These are phyloP conservation scores for Bothrops jararaca DNA, from an alignment of 2,113 vertebrate genomes.

Conservation along the genomic window DNA sequence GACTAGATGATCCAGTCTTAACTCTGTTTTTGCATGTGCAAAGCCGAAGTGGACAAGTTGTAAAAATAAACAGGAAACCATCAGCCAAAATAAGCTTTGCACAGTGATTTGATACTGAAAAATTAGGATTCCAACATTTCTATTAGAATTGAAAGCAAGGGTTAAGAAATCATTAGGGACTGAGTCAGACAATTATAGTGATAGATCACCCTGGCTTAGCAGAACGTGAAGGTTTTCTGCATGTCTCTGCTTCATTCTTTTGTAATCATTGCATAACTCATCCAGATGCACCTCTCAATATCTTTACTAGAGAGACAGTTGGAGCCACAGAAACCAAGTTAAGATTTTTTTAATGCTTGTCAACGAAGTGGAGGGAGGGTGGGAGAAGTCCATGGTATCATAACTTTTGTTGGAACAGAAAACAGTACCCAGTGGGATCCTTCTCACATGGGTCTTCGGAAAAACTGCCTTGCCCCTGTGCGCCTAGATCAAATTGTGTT, in stretches of 20 bases:
- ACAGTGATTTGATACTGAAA: neutral
- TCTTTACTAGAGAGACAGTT: neutral
- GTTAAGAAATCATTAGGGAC: neutral
- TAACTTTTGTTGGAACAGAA: neutral
- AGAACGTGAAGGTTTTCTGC: neutral
- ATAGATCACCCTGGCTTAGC: neutral
- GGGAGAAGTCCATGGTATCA: neutral
- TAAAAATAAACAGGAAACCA: neutral
- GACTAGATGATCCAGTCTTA: neutral
- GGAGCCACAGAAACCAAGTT: neutral
- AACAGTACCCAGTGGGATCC: neutral
- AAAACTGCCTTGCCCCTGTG: neutral
- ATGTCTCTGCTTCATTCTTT: neutral
- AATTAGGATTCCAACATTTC: neutral
- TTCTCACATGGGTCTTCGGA: neutral
- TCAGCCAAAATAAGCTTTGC: neutral
- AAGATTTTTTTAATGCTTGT: neutral
- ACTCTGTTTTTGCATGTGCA: neutral
- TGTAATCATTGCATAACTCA: neutral
- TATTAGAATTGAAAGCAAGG: neutral
- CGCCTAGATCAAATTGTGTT: neutral
- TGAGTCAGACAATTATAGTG: neutral
- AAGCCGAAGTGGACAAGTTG: neutral
- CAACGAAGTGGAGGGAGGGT: neutral
- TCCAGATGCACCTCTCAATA: neutral